phyloP scores from a whole-genome alignment of 2,888 invertebrate genomes.

The Amblyteles armatorius region DNA sequence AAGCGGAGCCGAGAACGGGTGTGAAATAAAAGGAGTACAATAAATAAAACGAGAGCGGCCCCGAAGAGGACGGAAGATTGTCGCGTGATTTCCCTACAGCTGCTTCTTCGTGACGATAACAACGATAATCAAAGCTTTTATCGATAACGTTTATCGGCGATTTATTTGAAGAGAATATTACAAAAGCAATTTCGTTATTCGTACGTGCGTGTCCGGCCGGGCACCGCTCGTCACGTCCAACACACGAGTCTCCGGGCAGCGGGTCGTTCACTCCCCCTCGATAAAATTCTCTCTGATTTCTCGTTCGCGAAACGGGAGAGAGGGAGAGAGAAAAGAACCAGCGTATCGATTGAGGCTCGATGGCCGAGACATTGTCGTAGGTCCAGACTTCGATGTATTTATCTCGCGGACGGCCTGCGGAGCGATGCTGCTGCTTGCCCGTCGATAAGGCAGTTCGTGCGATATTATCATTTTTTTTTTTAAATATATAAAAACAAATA shows the following conservation, averaged over 20 bases:
- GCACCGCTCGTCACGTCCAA: constrained; percentile 56
- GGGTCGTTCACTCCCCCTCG: constrained; percentile 66
- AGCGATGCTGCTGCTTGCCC: neutral
- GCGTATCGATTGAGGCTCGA: constrained; percentile 9
- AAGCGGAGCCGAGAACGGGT: neutral
- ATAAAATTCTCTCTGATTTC: constrained; percentile 51
- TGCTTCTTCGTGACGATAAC: neutral
- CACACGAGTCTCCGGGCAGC: constrained; percentile 63
- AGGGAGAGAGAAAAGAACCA: constrained; percentile 7
- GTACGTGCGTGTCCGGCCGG: constrained; percentile 24
- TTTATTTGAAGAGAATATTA: neutral
- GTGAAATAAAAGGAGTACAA: neutral
- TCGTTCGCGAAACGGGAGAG: constrained; percentile 25
- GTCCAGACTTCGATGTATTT: constrained; percentile 39
- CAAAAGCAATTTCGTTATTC: constrained; percentile 9
- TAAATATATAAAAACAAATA: neutral
- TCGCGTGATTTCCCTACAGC: constrained; percentile 19
- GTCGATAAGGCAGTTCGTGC: neutral
- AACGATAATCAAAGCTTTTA: neutral
- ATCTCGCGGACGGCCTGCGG: neutral
- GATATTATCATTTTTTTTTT: neutral
- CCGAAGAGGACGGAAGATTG: neutral
- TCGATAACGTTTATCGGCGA: neutral
- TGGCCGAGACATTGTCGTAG: constrained; percentile 57
- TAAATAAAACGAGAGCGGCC: neutral